Evolutionary conservation across 2,113 vertebrate species (phyloP), one percentile per base, ranked within the genome.

Genomic region (Chiloscyllium plagiosum): DNA sequence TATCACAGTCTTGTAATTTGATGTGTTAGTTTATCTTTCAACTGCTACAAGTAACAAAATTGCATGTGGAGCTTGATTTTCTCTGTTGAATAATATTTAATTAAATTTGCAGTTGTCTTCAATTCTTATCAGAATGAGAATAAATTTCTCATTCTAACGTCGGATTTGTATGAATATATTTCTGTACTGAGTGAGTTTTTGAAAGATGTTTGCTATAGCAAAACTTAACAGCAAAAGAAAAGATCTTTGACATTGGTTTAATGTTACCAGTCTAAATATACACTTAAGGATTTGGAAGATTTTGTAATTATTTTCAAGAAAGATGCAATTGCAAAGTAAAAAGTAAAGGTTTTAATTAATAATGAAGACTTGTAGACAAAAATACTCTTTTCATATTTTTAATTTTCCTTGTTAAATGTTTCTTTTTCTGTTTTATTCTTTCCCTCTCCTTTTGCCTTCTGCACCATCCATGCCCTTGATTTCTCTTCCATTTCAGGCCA

Each of bases 401-500:
- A 61, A 61, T 96, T 86, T 83, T 96, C n/a, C 68, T 72, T 72
- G 93, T 95, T 95, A 95, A 94, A 95, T 92, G 95, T 80, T 66
- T 96, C 42, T 96, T 52, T 95, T 83, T 86, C 80, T 61, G 42
- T 96, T 68, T 96, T 95, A n/a, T n/a, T 96, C 96, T 83, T 83
- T 96, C 95, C 83, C 90, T 61, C 96, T 93, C 78, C 65, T 50
- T 69, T 94, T 47, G 95, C 69, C 72, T 96, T 66, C 92, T 78
- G 22, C 96, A 96, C 95, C 68, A 72, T 70, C 93, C 93, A 72
- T 70, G 56, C 33, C 68, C 66, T 68, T 65, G n/a, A 47, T 92
- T 92, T 92, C 69, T 90, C n/a, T 95, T 66, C 80, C 78, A 96
- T 96, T 97, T 96, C 97, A 99, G 98, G 99, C 98, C 97, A 98